Conservation (phyloP, 2,888 invertebrate genomes). For the Dasysyrphus tricinctus region DNA sequence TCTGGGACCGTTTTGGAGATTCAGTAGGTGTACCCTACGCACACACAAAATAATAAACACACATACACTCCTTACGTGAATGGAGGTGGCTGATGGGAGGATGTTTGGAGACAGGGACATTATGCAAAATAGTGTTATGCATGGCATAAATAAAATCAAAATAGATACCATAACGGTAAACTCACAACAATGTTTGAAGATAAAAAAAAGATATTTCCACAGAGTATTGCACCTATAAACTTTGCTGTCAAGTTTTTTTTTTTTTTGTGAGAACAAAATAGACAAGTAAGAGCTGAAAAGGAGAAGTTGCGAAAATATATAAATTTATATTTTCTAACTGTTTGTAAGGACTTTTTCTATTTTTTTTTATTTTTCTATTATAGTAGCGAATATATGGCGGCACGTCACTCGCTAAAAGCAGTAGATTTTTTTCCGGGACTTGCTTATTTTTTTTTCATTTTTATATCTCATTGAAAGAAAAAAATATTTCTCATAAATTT, state of each 20-base stretch:
- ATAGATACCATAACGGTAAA: conserved; percentile 45
- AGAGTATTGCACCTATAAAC: conserved; percentile 14
- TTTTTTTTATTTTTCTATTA: not conserved
- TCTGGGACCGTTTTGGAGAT: not conserved
- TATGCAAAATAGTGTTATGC: conserved; percentile 53
- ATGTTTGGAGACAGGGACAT: not conserved
- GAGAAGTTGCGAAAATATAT: not conserved
- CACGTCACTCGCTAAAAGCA: not conserved
- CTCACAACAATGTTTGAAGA: conserved; percentile 34
- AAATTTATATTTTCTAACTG: not conserved
- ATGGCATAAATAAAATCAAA: conserved; percentile 67
- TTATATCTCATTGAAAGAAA: not conserved
- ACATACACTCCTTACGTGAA: not conserved
- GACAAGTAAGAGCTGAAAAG: not conserved
- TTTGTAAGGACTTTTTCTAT: conserved; percentile 1
- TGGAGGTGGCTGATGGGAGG: not conserved
- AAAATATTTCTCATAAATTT: conserved; percentile 3
- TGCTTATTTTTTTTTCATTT: not conserved
- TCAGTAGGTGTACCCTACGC: not conserved
- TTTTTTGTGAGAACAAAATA: not conserved
- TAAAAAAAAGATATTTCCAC: conserved; percentile 26
- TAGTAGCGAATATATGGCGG: not conserved
- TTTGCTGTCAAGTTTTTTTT: not conserved
- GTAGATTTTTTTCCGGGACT: not conserved
- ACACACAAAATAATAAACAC: not conserved